Base-by-base conservation (phyloP, 2,797 vertebrate species). In the Pelodytes ibericus region DNA sequence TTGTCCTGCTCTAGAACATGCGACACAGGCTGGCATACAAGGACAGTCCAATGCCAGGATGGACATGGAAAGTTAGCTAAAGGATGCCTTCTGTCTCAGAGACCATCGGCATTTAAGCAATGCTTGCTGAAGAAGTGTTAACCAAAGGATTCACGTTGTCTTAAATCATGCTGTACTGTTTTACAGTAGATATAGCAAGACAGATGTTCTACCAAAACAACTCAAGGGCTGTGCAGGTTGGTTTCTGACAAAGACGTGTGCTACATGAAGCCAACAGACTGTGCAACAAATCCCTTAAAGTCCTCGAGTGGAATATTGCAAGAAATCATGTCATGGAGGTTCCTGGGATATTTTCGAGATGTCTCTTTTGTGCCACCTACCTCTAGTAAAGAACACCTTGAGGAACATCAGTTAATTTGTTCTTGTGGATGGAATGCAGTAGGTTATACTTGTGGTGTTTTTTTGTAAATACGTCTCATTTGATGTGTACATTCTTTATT, bases 21-120 rank as follows among this genome's bases (percentile, higher is more conserved):
- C 73, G 95, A 98, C 87, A 95, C 92, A 0, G 97, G 96, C 66
- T 99, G 97, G 97, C 97, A 99, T 85, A 98, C 96, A 77, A 94
- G 97, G 87, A 98, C 95, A 16, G 97, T 99, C 62, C 97, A 98
- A 83, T 99, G 97, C 83, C 96, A 96, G 84, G 95, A 98, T 1
- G 87, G 78, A 2, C 90, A 92, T 13, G 93, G 93, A n/a, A 96
- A 96, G 74, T 85, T 99, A 83, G 92, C 95, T 2, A 98, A 98
- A 83, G 93, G 93, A 20, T 99, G 97, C 80, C 74, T 86, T 31
- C 91, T 98, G 53, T 84, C 85, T 15, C 85, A 90, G 72, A 93
- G 97, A 77, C 97, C 96, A 5, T 95, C 96, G 0, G 96, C 94
- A 0, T 99, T 99, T 87, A 98, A 95, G 88, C 95, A 98, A 77